Evolutionary conservation across 2,888 invertebrate species (phyloP).

Genomic region (Amphipoea lucens): DNA sequence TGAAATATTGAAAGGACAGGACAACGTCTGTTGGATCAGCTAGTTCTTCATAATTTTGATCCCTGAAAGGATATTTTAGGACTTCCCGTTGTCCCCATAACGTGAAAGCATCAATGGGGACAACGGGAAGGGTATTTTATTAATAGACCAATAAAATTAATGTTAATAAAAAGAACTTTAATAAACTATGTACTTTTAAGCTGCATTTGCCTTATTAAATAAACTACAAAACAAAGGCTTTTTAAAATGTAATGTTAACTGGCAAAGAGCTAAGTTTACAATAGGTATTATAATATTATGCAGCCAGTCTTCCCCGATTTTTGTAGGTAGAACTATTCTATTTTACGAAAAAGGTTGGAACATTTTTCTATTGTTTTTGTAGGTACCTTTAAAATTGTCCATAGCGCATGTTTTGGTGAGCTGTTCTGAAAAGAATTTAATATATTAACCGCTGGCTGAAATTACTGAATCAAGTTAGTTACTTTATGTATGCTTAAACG

Average conservation of each 20-base stretch:
- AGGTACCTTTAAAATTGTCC: background rate
- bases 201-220: too few relatives aligned
- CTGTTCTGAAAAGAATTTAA: background rate
- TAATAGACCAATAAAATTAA: background rate
- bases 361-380: background rate
- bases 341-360: background rate
- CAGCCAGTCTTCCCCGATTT: slow-evolving; percentile 3
- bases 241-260: background rate
- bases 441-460: background rate
- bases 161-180: background rate
- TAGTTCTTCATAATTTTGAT: background rate
- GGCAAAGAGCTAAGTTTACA: background rate
- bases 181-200: background rate
- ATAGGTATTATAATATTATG: slow-evolving; percentile 2
- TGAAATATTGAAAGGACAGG: background rate
- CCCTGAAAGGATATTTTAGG: background rate
- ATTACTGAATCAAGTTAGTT: background rate
- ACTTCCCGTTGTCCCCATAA: too few relatives aligned
- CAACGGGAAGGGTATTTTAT: too few relatives aligned
- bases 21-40: background rate
- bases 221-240: background rate
- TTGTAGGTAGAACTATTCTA: background rate
- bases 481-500: background rate
- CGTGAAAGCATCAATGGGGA: too few relatives aligned
- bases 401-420: background rate